These are phyloP conservation scores for Salvator merianae DNA, from an alignment of 2,113 vertebrate species.

Conservation along the genomic window DNA sequence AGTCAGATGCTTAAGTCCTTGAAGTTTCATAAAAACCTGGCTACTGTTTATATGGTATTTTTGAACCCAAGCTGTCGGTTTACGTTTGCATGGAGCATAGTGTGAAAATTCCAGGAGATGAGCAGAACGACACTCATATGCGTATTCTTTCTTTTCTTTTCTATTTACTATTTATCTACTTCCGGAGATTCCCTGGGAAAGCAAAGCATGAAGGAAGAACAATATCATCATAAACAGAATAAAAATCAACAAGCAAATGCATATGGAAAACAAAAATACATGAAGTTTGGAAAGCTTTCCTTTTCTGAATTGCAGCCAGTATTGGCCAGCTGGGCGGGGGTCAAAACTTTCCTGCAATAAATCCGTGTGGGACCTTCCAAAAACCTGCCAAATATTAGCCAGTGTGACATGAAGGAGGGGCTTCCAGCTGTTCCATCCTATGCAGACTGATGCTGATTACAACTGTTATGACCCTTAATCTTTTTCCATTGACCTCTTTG, in stretches of 20 bases:
- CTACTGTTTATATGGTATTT: slow-evolving; percentile 74
- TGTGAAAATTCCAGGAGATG: slow-evolving; percentile 73
- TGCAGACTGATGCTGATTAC: too few species aligned
- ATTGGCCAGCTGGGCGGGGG: too few species aligned
- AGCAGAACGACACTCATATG: slow-evolving; percentile 66
- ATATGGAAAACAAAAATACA: neutral
- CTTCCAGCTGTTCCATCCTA: too few species aligned
- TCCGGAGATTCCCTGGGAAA: neutral
- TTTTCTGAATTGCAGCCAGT: too few species aligned
- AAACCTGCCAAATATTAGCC: too few species aligned
- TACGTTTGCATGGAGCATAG: slow-evolving; percentile 71
- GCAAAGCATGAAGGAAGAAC: neutral
- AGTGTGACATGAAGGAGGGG: too few species aligned
- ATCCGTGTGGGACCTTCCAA: too few species aligned
- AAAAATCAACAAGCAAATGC: neutral
- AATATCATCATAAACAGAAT: neutral
- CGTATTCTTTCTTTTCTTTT: slow-evolving; percentile 4
- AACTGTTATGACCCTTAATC: too few species aligned
- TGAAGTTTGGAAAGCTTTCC: too few species aligned
- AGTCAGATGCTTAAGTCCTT: slow-evolving; percentile 59
- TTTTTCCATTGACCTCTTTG: too few species aligned
- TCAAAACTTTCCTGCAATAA: too few species aligned
- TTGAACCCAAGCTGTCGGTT: slow-evolving; percentile 77
- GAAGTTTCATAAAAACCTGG: slow-evolving; percentile 62
- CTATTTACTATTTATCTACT: slow-evolving; percentile 51